These are phyloP conservation scores for Hyles vespertilio DNA, from an alignment of 1,140 invertebrate species.

Conservation along the genomic window DNA sequence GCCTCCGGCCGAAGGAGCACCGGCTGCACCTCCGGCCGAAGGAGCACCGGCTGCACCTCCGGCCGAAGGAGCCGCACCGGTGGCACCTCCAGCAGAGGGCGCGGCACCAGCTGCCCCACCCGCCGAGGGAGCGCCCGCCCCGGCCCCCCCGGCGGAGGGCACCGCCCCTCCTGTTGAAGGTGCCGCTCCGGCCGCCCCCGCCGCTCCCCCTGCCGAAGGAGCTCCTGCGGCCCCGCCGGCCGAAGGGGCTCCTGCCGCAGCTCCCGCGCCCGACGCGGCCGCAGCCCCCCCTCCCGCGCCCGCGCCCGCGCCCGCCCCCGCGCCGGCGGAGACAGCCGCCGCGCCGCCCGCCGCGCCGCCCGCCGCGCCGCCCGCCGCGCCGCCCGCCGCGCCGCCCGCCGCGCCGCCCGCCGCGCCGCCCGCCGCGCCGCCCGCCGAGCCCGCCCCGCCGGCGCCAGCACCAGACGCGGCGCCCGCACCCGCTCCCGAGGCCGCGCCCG, in stretches of 20 bases:
- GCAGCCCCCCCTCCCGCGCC: slow-evolving; percentile 22
- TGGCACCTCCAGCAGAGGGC: slow-evolving; percentile 18
- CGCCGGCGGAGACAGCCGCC: neutral
- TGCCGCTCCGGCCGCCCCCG: slow-evolving; percentile 15
- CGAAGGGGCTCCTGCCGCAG: slow-evolving; percentile 30
- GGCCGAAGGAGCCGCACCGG: slow-evolving; percentile 7
- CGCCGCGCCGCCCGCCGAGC: slow-evolving; percentile 1
- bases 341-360: no score
- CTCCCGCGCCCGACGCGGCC: slow-evolving; percentile 19
- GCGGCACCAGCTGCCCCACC: slow-evolving; percentile 22
- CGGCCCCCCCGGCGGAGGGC: slow-evolving; percentile 18
- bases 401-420: no score
- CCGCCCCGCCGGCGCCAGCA: neutral
- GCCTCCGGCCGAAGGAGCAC: slow-evolving; percentile 16
- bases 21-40: slow-evolving; percentile 36
- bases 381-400: neutral
- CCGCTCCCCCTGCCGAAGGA: slow-evolving; percentile 21
- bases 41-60: slow-evolving; percentile 20
- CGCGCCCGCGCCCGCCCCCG: slow-evolving; percentile 32
- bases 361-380: neutral
- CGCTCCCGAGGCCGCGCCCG: no score
- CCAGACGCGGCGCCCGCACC: no score
- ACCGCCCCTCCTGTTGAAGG: slow-evolving; percentile 18
- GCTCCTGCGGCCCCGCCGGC: slow-evolving; percentile 25
- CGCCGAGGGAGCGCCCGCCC: slow-evolving; percentile 16